Evolutionary conservation across 2,888 invertebrate genomes (phyloP).

Genomic region (Nomada goodeniana): DNA sequence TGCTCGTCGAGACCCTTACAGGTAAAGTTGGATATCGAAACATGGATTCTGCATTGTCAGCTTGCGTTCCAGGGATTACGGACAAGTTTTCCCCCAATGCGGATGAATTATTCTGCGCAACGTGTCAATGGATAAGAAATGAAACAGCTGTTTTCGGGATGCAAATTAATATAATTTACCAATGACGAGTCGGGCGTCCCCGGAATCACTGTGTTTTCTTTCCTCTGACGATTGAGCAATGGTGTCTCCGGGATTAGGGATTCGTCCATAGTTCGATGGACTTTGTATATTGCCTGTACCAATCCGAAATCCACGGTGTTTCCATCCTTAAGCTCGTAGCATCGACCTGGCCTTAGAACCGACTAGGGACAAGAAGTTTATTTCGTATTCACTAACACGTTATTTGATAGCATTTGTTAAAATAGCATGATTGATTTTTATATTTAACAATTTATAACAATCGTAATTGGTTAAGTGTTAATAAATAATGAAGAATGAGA

Average conservation of each 20-base stretch:
- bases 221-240: not conserved
- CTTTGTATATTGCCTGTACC: constrained; percentile 71
- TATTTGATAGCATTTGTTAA: not conserved
- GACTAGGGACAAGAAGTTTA: constrained; percentile 66
- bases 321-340: constrained; percentile 78
- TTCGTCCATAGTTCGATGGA: constrained; percentile 4
- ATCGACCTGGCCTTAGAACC: constrained; percentile 73
- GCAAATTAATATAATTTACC: constrained; percentile 51
- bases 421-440: not conserved
- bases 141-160: not conserved
- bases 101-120: constrained; percentile 52
- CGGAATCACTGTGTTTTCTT: constrained; percentile 48
- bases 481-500: not conserved
- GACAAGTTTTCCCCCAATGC: constrained; percentile 33
- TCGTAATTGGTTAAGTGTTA: not conserved
- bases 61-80: constrained; percentile 47
- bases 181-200: constrained; percentile 71
- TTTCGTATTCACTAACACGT: not conserved
- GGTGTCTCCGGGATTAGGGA: constrained; percentile 68
- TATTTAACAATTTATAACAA: not conserved
- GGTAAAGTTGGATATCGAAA: constrained; percentile 48
- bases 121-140: not conserved
- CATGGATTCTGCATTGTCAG: not conserved
- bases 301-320: constrained; percentile 76
- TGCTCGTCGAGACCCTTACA: constrained; percentile 1